These are phyloP conservation scores for Spheniscus humboldti DNA, from an alignment of 2,797 vertebrate genomes.

Conservation along the genomic window DNA sequence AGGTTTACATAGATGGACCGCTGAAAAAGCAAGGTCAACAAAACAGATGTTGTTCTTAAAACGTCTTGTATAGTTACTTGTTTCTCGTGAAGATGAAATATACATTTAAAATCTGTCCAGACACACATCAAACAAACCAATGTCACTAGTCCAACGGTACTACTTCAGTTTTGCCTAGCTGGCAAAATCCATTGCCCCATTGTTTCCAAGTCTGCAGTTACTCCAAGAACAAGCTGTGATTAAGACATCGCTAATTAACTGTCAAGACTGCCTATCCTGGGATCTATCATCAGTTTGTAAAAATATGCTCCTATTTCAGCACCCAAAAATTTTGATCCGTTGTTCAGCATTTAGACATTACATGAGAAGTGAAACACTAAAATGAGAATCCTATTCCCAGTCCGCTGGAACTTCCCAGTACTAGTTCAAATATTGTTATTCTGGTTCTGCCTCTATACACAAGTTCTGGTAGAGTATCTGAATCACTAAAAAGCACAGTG, in stretches of 20 bases:
- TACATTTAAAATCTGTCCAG: not conserved
- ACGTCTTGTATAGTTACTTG: not conserved
- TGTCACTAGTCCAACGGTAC: not conserved
- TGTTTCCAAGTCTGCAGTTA: not conserved
- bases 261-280: not conserved
- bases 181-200: not conserved
- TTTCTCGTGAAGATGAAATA: not conserved
- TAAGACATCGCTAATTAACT: not conserved
- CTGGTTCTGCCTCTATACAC: not conserved
- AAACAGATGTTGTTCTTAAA: not conserved
- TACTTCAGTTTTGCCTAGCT: not conserved
- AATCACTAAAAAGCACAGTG: not conserved
- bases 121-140: not conserved
- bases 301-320: not conserved
- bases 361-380: not conserved
- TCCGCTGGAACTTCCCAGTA: not conserved
- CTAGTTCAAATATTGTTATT: not conserved
- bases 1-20: not conserved
- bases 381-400: not conserved
- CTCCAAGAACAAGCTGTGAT: not conserved
- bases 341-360: not conserved
- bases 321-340: not conserved
- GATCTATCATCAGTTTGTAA: not conserved
- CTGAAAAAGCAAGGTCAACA: conserved; percentile 1
- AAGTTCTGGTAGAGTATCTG: not conserved